These are phyloP conservation scores for Lucilia cuprina DNA, from an alignment of 1,140 invertebrate genomes.

Conservation along the genomic window DNA sequence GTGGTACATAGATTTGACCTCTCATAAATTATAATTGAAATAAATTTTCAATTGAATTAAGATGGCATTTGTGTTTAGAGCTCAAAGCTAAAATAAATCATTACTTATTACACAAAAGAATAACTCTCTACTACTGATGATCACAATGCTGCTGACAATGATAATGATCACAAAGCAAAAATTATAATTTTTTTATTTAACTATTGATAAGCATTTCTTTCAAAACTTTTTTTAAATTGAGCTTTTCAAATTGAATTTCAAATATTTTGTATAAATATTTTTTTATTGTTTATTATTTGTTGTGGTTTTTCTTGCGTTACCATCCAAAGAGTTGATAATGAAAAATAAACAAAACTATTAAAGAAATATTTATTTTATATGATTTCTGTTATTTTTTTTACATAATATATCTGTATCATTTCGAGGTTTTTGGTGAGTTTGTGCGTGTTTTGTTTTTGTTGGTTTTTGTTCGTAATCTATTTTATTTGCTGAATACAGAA, in stretches of 20 bases:
- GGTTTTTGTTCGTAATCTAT: background rate
- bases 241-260: background rate
- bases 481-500: background rate
- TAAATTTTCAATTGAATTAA: conserved; percentile 2
- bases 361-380: background rate
- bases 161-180: background rate
- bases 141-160: background rate
- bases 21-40: background rate
- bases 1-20: conserved; percentile 10
- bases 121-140: too few relatives aligned
- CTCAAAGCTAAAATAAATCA: background rate
- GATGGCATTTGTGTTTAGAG: background rate
- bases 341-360: background rate
- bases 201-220: background rate
- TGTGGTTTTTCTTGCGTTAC: background rate
- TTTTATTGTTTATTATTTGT: background rate
- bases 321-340: background rate
- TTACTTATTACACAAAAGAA: background rate
- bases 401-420: background rate
- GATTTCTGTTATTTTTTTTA: background rate
- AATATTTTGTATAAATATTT: background rate
- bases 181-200: background rate
- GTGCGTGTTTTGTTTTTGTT: background rate
- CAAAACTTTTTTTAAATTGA: background rate
- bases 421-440: background rate